Evolutionary conservation across 1,140 invertebrate species (phyloP).

Genomic region (Trypoxylus dichotomus): DNA sequence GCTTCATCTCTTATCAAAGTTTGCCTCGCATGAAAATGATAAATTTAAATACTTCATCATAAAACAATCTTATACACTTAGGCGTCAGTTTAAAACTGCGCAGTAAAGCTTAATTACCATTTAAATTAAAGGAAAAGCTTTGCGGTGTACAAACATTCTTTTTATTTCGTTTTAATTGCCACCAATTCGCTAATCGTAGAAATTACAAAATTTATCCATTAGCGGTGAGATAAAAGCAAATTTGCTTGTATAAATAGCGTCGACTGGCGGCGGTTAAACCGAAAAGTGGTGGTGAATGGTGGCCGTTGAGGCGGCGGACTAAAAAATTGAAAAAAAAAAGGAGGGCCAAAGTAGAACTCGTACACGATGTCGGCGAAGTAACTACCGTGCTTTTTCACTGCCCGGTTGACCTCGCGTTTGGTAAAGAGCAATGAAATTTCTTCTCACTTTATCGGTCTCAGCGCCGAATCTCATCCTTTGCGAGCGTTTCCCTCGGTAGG

Average conservation of each 20-base stretch:
- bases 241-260: not conserved
- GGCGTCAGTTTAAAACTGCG: no score
- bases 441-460: not conserved
- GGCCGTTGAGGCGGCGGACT: not conserved
- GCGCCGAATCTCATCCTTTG: not conserved
- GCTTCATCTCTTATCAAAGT: no score
- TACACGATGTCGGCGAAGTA: not conserved
- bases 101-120: not conserved
- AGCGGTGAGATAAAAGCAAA: not conserved
- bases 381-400: not conserved
- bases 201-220: slow-evolving; percentile 24
- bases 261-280: not conserved
- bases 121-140: not conserved
- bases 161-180: not conserved
- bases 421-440: not conserved
- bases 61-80: no score
- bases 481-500: not conserved
- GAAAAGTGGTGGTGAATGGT: not conserved
- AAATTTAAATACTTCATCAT: no score
- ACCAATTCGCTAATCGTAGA: not conserved
- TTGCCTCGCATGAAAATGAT: no score
- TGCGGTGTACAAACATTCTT: not conserved
- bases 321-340: not conserved
- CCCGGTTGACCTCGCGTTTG: not conserved
- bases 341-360: not conserved